Evolutionary conservation across 2,113 vertebrate genomes (phyloP), one percentile per base, ranked within the genome.

Genomic region (Phainopepla nitens): DNA sequence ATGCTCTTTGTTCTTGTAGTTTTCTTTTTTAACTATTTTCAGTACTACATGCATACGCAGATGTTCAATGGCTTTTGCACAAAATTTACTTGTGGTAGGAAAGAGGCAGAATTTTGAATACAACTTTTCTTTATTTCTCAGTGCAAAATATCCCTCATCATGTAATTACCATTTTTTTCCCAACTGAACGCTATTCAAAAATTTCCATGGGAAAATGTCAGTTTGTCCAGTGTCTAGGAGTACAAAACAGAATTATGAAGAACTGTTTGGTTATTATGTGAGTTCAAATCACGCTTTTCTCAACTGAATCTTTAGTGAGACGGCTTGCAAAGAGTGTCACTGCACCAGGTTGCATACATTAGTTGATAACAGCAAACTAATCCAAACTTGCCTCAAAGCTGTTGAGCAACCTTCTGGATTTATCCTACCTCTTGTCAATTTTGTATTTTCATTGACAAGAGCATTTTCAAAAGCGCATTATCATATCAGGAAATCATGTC

Each of bases 1-100:
- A 50, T 5, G 16, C 4, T 75, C 2, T 3, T 25, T 75, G 17
- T 2, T 70, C 3, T 35, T 47, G 27, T 1, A 3, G 1, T 51
- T 90, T 78, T 57, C 14, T 76, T 2, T 80, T 75, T 72, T 28
- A 89, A 33, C 2, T 15, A 1, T 36, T 91, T 89, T 70, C 47
- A 70, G 7, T 58, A 31, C 50, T 69, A 57, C 0, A 0, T 62
- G 29, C 9, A 29, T 54, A 47, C 51, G n/a, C 6, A 95, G 17
- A 11, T 53, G 10, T 31, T 17, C 27, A 83, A 47, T n/a, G 23
- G 2, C 51, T 53, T 87, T 77, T 71, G 8, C 8, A 50, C 15
- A 62, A 8, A 57, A 65, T 81, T 84, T 78, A 45, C 8, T n/a
- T 49, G 7, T 18, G 13, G 25, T 62, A 39, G 12, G 18, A 70